A percentile compares a stretch with the other conserved stretches of the same genome.
Conservation (phyloP, 30 jellyfish, hydroid and myxozoan species). For the Pseudorhiza aurosa region DNA sequence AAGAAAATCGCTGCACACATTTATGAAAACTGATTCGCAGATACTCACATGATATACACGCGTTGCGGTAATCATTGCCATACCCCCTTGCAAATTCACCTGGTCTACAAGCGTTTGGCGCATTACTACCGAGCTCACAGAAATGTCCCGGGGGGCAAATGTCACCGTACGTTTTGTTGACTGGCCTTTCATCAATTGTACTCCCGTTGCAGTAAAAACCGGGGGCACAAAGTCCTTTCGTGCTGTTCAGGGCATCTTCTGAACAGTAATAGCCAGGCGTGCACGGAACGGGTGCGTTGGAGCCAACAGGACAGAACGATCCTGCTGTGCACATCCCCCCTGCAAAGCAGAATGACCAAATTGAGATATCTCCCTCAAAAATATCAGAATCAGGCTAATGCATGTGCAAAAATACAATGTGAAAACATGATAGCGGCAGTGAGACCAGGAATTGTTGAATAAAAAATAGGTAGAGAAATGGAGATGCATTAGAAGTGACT, state of each 20-base stretch:
- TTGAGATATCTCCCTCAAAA: too few species aligned
- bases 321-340: conserved; percentile 96
- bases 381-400: too few species aligned
- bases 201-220: conserved; percentile 95
- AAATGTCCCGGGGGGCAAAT: conserved; percentile 97
- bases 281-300: conserved; percentile 78
- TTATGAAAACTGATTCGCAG: not conserved
- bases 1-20: too few species aligned
- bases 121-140: conserved; percentile 85
- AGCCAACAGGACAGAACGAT: conserved; percentile 92
- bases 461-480: too few species aligned
- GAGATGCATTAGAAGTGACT: too few species aligned
- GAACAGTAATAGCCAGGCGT: conserved; percentile 89
- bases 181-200: conserved; percentile 86
- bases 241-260: conserved; percentile 52
- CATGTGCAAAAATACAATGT: too few species aligned
- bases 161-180: conserved; percentile 92
- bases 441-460: too few species aligned
- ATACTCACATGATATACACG: conserved; percentile 91
- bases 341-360: not conserved
- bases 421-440: too few species aligned
- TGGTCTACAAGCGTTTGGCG: conserved; percentile 91
- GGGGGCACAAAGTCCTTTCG: conserved; percentile 85
- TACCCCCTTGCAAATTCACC: conserved; percentile 95
- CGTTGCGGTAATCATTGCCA: conserved; percentile 88